Conservation (phyloP, 1,140 invertebrate genomes). For the Platorchestia sp. region DNA sequence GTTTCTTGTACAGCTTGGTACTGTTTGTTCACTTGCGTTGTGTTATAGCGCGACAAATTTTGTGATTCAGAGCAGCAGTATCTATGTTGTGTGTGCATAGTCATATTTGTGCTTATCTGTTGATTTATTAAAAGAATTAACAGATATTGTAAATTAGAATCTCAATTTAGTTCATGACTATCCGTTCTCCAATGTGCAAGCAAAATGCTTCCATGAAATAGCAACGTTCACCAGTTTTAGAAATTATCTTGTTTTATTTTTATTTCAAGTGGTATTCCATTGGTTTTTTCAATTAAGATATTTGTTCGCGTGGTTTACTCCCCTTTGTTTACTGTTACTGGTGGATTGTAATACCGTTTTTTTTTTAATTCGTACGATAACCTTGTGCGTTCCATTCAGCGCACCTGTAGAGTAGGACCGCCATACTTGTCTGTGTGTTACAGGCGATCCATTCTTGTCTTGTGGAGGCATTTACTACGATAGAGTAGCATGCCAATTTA, state of each 20-base stretch:
- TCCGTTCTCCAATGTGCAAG: background rate
- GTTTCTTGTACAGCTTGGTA: background rate
- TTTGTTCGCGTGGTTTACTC: background rate
- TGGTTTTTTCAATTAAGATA: background rate
- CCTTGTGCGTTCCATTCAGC: background rate
- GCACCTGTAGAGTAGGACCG: background rate
- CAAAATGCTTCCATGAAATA: background rate
- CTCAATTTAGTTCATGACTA: background rate
- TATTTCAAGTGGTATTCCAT: background rate
- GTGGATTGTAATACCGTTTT: background rate
- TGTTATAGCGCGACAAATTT: background rate
- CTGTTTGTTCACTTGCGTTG: background rate
- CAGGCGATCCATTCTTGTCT: constrained; percentile 4
- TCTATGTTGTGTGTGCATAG: background rate
- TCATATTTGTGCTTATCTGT: background rate
- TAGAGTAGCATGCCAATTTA: constrained; percentile 29
- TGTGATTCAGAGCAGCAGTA: background rate
- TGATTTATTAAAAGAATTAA: background rate
- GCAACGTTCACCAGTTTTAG: background rate
- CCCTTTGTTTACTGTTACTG: background rate
- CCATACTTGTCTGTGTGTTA: background rate
- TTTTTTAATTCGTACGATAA: background rate
- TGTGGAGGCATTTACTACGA: background rate
- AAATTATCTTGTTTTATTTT: background rate
- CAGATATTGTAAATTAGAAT: background rate